A percentile compares a stretch with the other conserved stretches of the same genome.
Evolutionary conservation across 2,888 invertebrate species (phyloP).

Genomic region (Hirtodrosophila alboralis): DNA sequence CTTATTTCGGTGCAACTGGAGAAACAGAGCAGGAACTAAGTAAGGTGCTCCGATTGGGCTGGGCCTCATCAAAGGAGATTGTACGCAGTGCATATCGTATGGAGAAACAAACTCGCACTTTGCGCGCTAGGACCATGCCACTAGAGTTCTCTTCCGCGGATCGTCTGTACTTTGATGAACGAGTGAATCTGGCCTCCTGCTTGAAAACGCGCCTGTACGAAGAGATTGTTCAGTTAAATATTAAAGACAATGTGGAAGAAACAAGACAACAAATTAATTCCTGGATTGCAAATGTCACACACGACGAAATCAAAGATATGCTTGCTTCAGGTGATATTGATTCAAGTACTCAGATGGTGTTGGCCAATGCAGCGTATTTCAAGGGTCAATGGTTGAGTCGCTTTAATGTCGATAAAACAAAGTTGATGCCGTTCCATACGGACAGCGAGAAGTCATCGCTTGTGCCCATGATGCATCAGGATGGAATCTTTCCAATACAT

Average conservation of each 20-base stretch:
- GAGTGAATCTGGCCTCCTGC: slow-evolving; percentile 86
- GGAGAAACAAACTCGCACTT: slow-evolving; percentile 87
- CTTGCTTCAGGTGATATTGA: slow-evolving; percentile 88
- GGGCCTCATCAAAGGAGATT: slow-evolving; percentile 87
- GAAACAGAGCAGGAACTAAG: slow-evolving; percentile 87
- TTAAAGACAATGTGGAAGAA: slow-evolving; percentile 86
- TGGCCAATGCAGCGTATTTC: slow-evolving; percentile 95
- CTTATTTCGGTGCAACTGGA: slow-evolving; percentile 90
- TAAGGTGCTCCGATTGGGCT: slow-evolving; percentile 75
- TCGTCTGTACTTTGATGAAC: slow-evolving; percentile 88
- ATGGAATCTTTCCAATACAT: slow-evolving; percentile 92
- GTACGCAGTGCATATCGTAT: slow-evolving; percentile 89
- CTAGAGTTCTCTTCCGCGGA: slow-evolving; percentile 92
- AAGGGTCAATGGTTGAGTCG: slow-evolving; percentile 94
- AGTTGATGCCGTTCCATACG: slow-evolving; percentile 90
- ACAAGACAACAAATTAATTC: slow-evolving; percentile 88
- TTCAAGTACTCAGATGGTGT: slow-evolving; percentile 88
- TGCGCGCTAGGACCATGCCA: slow-evolving; percentile 86
- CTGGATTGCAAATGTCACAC: slow-evolving; percentile 91
- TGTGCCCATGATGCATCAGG: slow-evolving; percentile 95
- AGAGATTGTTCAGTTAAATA: slow-evolving; percentile 88
- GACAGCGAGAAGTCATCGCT: slow-evolving; percentile 89
- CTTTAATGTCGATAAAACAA: slow-evolving; percentile 89
- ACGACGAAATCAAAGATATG: slow-evolving; percentile 90
- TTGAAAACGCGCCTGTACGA: slow-evolving; percentile 87